phyloP scores from a whole-genome alignment of 2,888 invertebrate species.

The Tachystola acroxantha region DNA sequence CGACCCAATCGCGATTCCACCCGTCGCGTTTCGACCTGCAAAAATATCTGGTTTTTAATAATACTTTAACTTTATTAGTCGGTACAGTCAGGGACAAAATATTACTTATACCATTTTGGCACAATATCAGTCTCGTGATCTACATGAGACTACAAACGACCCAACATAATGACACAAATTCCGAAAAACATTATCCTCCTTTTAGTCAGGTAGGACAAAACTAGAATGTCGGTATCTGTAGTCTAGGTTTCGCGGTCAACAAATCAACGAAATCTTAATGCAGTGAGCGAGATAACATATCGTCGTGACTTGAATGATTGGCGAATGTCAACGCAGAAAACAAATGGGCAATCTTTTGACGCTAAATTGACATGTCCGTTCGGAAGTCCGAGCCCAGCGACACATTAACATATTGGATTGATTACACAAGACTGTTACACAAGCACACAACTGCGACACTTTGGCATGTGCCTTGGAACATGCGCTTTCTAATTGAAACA shows the following conservation, averaged over 20 bases:
- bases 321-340: constrained; percentile 1
- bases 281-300: constrained; percentile 1
- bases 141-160: no score
- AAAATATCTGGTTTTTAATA: no score
- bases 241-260: not conserved
- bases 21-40: no score
- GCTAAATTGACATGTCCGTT: constrained; percentile 53
- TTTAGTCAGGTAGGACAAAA: no score
- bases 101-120: no score
- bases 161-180: no score
- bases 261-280: not conserved
- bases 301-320: constrained; percentile 3
- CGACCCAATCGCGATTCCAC: no score
- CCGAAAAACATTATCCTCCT: no score
- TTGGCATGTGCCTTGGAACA: constrained; percentile 52
- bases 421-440: constrained; percentile 59
- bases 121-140: no score
- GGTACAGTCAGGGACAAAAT: no score
- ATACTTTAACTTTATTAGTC: no score
- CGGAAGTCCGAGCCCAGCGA: constrained; percentile 48
- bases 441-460: constrained; percentile 40
- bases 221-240: no score
- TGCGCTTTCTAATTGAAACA: constrained; percentile 53
- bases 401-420: constrained; percentile 56
- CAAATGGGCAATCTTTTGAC: constrained; percentile 8